These are phyloP conservation scores for Anseranas semipalmata DNA, from an alignment of 2,113 vertebrate species.

Conservation along the genomic window DNA sequence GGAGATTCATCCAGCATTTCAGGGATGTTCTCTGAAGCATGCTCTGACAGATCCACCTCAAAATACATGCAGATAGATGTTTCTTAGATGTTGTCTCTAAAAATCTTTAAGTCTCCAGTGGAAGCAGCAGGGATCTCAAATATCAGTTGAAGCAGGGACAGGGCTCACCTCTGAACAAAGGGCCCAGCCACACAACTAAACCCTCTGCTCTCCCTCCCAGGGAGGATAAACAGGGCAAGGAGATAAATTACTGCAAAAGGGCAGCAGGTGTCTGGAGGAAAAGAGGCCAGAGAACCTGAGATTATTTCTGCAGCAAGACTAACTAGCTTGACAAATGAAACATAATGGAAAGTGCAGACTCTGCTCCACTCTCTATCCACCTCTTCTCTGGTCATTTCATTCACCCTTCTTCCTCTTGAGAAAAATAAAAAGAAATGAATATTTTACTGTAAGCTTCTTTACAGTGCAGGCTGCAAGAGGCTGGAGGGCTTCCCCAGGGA, in stretches of 20 bases:
- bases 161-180: not conserved
- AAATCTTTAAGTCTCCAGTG: not conserved
- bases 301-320: slow-evolving; percentile 56
- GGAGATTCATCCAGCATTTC: not conserved
- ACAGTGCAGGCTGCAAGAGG: slow-evolving; percentile 1
- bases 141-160: not conserved
- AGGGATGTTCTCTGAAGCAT: not conserved
- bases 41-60: not conserved
- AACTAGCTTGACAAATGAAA: slow-evolving; percentile 48
- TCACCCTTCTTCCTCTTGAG: slow-evolving; percentile 33
- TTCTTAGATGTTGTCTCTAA: not conserved
- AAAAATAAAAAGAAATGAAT: slow-evolving; percentile 26
- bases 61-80: not conserved
- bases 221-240: not conserved
- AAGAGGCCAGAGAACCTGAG: not conserved
- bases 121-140: not conserved
- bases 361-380: not conserved
- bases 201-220: not conserved
- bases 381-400: slow-evolving; percentile 22
- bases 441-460: slow-evolving; percentile 52
- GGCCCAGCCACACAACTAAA: not conserved
- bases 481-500: not conserved
- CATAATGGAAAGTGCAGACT: slow-evolving; percentile 5
- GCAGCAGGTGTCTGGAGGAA: slow-evolving; percentile 19
- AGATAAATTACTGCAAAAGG: not conserved